Percentiles rank a stretch among this genome's conserved stretches.
These are phyloP conservation scores for Progne subis DNA, from an alignment of 2,113 vertebrate species.

Conservation along the genomic window DNA sequence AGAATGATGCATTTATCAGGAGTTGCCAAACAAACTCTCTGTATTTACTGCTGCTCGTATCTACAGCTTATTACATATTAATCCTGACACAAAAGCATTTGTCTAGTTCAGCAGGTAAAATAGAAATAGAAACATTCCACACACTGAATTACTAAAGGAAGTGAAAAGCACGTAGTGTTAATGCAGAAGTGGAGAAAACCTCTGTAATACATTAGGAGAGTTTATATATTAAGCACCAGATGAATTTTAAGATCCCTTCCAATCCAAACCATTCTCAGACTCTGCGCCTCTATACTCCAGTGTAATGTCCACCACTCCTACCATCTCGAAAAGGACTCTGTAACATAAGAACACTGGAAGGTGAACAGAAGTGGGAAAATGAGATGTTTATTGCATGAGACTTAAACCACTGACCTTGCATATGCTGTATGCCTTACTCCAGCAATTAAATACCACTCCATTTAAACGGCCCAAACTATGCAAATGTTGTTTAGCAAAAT, in stretches of 20 bases:
- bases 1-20: not conserved
- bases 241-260: not conserved
- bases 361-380: not conserved
- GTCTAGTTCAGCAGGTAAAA: not conserved
- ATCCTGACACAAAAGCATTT: not conserved
- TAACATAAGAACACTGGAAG: not conserved
- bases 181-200: not conserved
- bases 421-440: not conserved
- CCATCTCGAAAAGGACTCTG: rapidly evolving
- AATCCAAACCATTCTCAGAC: not conserved
- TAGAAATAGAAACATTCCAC: not conserved
- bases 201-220: not conserved
- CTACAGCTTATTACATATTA: not conserved
- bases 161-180: not conserved
- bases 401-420: not conserved
- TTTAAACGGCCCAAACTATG: not conserved
- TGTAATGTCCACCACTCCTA: not conserved
- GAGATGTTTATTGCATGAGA: not conserved
- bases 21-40: not conserved
- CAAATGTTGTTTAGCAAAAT: not conserved
- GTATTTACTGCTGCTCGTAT: not conserved
- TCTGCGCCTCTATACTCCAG: not conserved
- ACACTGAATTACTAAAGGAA: not conserved
- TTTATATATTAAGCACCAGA: not conserved
- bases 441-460: not conserved